Conservation (phyloP, 1,140 invertebrate genomes). For the Thereuonema tuberculata region DNA sequence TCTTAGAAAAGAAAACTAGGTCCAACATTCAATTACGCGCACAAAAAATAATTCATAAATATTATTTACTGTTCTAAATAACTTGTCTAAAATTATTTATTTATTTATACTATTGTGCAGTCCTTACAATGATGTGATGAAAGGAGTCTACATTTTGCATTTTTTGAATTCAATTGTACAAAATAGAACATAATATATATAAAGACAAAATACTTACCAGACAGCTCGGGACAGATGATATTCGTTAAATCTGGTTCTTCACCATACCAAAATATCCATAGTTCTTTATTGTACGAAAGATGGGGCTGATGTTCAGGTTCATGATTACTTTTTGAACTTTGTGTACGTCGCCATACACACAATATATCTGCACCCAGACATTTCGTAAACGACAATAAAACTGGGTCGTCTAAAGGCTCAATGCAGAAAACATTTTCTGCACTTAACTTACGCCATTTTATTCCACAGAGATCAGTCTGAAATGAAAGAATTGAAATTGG, state of each 20-base stretch:
- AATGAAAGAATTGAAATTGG: conserved; percentile 23
- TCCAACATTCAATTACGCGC: too few relatives aligned
- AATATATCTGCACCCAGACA: conserved; percentile 88
- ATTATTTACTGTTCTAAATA: too few relatives aligned
- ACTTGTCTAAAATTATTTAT: too few relatives aligned
- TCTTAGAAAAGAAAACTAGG: too few relatives aligned
- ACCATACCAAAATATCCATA: conserved; percentile 99
- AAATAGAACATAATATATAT: not conserved
- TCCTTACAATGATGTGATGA: too few relatives aligned
- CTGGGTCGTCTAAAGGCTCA: conserved; percentile 78
- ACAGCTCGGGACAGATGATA: conserved; percentile 42
- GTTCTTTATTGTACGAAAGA: conserved; percentile 56
- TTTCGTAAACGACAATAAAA: conserved; percentile 78
- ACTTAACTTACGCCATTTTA: conserved; percentile 93
- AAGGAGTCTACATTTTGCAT: too few relatives aligned
- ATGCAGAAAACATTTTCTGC: conserved; percentile 54
- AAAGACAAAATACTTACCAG: conserved; percentile 36
- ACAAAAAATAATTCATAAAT: too few relatives aligned
- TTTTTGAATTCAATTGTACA: conserved; percentile 5
- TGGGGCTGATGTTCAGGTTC: conserved; percentile 47
- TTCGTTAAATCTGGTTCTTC: conserved; percentile 66
- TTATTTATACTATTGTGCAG: too few relatives aligned
- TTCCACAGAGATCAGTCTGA: conserved; percentile 94
- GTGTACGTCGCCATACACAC: conserved; percentile 78
- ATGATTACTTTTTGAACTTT: conserved; percentile 36